Percentiles rank a stretch among this genome's conserved stretches.
phyloP scores from a whole-genome alignment of 2,888 invertebrate species.

The Cephus rjabovi region DNA sequence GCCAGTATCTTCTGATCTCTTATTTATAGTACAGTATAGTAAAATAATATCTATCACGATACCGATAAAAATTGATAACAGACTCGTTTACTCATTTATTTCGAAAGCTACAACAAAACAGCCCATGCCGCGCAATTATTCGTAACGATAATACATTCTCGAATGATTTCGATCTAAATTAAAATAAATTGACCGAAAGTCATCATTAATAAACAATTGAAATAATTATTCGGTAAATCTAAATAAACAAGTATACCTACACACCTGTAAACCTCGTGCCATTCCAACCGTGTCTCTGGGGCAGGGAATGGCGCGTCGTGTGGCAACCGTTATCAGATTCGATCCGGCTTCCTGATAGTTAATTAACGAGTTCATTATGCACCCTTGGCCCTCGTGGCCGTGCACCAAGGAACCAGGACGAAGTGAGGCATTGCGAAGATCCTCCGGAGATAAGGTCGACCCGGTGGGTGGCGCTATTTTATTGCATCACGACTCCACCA shows the following conservation, averaged over 20 bases:
- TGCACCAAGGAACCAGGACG: slow-evolving; percentile 42
- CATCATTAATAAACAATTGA: neutral
- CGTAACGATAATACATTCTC: neutral
- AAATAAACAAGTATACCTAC: slow-evolving; percentile 1
- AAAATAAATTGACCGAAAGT: neutral
- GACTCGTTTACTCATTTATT: too few relatives aligned
- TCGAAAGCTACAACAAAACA: too few relatives aligned
- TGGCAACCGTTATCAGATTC: slow-evolving; percentile 64
- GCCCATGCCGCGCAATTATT: too few relatives aligned
- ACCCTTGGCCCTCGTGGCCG: slow-evolving; percentile 54
- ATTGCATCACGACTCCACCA: slow-evolving; percentile 62
- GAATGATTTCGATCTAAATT: neutral
- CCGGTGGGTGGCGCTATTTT: slow-evolving; percentile 66
- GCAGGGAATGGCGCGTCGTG: slow-evolving; percentile 54
- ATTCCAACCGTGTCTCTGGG: slow-evolving; percentile 29
- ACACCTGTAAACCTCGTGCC: slow-evolving; percentile 41
- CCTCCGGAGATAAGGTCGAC: slow-evolving; percentile 52
- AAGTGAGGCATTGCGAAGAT: slow-evolving; percentile 66
- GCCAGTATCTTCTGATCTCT: neutral
- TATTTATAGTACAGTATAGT: too few relatives aligned
- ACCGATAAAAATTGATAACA: too few relatives aligned
- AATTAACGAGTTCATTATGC: slow-evolving; percentile 68
- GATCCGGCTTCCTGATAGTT: slow-evolving; percentile 65
- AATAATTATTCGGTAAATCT: neutral
- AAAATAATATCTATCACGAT: too few relatives aligned